phyloP scores from a whole-genome alignment of 1,140 invertebrate genomes.

The Anastrepha ludens region DNA sequence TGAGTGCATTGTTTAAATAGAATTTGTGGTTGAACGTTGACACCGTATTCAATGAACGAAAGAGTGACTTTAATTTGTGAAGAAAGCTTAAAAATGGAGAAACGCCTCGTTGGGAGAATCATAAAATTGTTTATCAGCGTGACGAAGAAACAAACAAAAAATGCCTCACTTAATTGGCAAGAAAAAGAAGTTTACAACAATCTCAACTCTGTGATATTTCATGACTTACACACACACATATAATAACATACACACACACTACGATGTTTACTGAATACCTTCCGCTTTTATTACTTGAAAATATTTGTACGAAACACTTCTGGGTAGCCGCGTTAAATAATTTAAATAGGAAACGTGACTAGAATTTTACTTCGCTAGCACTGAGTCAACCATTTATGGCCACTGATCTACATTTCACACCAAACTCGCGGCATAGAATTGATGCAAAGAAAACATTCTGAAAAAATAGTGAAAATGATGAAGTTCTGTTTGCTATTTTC shows the following conservation, averaged over 20 bases:
- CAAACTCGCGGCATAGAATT: not conserved
- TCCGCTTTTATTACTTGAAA: not conserved
- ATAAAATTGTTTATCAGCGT: not conserved
- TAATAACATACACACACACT: not conserved
- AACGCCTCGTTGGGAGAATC: not conserved
- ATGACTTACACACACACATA: not conserved
- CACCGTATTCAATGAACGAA: not conserved
- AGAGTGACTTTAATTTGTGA: not conserved
- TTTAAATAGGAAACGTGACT: not conserved
- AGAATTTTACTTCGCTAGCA: not conserved
- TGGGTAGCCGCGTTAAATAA: not conserved
- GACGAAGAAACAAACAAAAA: not conserved
- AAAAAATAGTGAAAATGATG: not conserved
- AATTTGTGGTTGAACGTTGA: not conserved
- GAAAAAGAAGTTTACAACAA: too few species aligned
- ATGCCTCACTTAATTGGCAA: not conserved
- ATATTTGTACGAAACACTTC: not conserved
- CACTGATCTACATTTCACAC: not conserved
- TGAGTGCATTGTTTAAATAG: not conserved
- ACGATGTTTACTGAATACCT: not conserved
- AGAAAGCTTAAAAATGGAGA: not conserved
- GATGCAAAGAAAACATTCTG: not conserved
- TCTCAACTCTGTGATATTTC: not conserved
- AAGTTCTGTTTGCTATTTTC: not conserved
- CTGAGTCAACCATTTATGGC: not conserved